A percentile compares a stretch with the other conserved stretches of the same genome.
These are phyloP conservation scores for Lepidurus packardi DNA, from an alignment of 1,140 invertebrate genomes.

Conservation along the genomic window DNA sequence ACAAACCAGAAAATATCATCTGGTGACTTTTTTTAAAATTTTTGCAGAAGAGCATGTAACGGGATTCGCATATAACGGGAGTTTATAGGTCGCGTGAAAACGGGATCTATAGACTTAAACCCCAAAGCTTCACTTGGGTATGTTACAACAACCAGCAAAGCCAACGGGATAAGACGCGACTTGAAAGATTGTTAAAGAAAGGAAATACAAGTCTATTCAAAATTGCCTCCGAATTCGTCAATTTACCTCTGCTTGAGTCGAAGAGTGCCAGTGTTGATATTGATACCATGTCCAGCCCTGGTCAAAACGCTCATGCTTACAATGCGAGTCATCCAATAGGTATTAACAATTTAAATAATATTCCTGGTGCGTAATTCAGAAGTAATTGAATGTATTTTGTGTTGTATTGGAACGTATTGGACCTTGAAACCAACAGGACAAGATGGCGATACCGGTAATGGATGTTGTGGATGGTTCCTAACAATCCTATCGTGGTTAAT, in stretches of 20 bases:
- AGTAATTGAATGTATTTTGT: too few species aligned
- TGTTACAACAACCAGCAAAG: not conserved
- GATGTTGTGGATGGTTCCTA: conserved; percentile 72
- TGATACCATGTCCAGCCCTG: not conserved
- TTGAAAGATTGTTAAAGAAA: not conserved
- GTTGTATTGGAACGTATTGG: too few species aligned
- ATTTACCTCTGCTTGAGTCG: not conserved
- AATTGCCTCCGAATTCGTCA: not conserved
- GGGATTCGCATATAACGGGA: too few species aligned
- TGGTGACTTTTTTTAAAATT: too few species aligned
- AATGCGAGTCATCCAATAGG: not conserved
- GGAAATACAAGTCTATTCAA: not conserved
- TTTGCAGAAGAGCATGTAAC: too few species aligned
- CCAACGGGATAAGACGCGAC: not conserved
- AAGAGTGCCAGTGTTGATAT: not conserved
- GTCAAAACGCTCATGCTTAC: not conserved
- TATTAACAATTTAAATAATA: too few species aligned
- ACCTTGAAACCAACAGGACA: too few species aligned
- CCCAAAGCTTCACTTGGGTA: not conserved
- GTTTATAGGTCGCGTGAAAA: too few species aligned
- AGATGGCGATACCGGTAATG: too few species aligned
- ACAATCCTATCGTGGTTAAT: conserved; percentile 77
- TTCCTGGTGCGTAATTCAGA: too few species aligned
- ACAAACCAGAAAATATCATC: too few species aligned
- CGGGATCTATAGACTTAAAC: not conserved